These are phyloP conservation scores for Pseudomugil tenellus DNA, from an alignment of 2,797 vertebrate species.

Conservation along the genomic window DNA sequence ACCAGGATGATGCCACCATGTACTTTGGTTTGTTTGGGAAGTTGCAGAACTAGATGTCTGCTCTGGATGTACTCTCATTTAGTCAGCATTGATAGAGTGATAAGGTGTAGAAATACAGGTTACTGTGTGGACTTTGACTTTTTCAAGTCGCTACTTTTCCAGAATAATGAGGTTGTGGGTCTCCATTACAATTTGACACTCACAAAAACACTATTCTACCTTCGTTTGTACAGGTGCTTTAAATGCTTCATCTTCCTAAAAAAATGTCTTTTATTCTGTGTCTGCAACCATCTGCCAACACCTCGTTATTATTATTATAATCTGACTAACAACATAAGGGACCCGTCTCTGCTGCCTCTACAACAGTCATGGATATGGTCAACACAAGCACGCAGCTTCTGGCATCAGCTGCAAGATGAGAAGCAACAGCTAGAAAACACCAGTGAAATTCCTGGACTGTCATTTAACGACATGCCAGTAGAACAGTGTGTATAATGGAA, in stretches of 20 bases:
- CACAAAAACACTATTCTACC: not conserved
- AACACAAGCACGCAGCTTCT: not conserved
- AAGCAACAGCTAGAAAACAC: not conserved
- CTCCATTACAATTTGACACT: not conserved
- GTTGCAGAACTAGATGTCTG: not conserved
- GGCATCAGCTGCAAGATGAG: not conserved
- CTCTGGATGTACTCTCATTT: not conserved
- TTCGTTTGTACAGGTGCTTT: not conserved
- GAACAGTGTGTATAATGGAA: not conserved
- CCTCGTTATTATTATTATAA: not conserved
- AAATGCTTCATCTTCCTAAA: not conserved
- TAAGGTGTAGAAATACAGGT: slow-evolving; percentile 15
- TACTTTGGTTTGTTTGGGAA: not conserved
- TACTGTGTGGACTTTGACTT: not conserved
- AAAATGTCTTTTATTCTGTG: not conserved
- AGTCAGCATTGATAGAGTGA: slow-evolving; percentile 16
- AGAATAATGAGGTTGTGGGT: not conserved
- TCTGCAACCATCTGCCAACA: not conserved
- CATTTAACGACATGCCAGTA: not conserved
- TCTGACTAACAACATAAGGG: not conserved
- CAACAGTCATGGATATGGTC: not conserved
- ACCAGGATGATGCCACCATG: slow-evolving; percentile 7
- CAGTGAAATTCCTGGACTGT: not conserved
- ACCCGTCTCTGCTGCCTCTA: not conserved
- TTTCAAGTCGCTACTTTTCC: not conserved